phyloP scores from a whole-genome alignment of 2,797 vertebrate genomes.

The Intellagama lesueurii region DNA sequence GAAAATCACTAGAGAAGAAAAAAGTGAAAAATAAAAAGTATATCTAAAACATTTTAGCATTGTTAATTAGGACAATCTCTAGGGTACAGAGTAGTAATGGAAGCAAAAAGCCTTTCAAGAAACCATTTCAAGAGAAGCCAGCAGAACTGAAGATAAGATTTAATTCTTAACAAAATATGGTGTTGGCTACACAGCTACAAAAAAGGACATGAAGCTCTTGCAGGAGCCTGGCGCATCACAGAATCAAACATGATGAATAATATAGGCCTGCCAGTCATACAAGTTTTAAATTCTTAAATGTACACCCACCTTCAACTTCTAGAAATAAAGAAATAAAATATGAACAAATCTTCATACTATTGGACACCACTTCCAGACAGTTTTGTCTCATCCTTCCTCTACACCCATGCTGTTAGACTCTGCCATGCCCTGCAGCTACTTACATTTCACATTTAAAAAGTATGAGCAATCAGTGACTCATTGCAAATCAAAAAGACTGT shows the following conservation, averaged over 20 bases:
- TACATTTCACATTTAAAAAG: constrained; percentile 67
- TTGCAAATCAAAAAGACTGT: constrained; percentile 47
- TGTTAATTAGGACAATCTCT: no score
- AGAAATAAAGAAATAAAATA: background rate
- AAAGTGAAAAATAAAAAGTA: no score
- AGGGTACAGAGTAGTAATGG: background rate
- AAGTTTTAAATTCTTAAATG: background rate
- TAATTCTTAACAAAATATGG: background rate
- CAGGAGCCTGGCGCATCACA: background rate
- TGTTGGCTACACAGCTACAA: background rate
- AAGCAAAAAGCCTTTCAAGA: background rate
- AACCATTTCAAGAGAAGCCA: background rate
- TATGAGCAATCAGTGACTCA: constrained; percentile 71
- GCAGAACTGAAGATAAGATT: background rate
- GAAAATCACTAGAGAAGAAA: no score
- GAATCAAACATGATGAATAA: background rate
- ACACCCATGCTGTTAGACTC: background rate
- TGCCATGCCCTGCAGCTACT: background rate
- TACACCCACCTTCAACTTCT: background rate
- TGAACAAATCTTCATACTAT: background rate
- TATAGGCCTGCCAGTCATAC: background rate
- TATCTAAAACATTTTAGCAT: no score
- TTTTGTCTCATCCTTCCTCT: background rate
- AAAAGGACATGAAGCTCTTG: background rate
- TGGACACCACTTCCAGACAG: background rate